Evolutionary conservation across 1,140 invertebrate genomes (phyloP).

Genomic region (Idris sp.): DNA sequence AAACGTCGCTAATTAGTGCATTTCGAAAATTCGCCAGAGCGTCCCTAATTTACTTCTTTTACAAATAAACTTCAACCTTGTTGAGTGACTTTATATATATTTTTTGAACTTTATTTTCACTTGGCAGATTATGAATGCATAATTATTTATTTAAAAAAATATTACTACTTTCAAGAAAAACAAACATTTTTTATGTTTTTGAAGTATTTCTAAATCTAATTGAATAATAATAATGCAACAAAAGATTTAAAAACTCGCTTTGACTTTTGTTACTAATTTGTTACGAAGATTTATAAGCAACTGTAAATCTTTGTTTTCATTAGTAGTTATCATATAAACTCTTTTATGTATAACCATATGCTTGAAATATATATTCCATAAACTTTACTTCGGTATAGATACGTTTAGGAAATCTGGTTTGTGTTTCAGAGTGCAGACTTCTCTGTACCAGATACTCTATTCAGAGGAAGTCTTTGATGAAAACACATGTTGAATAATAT

Average conservation of each 20-base stretch:
- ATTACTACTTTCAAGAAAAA: too few relatives aligned
- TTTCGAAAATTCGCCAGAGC: constrained; percentile 41
- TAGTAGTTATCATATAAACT: constrained; percentile 18
- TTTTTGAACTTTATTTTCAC: constrained; percentile 12
- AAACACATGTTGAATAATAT: constrained; percentile 36
- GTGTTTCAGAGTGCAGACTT: constrained; percentile 43
- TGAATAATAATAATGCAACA: too few relatives aligned
- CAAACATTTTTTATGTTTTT: too few relatives aligned
- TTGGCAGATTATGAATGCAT: constrained; percentile 3
- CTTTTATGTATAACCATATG: constrained; percentile 16
- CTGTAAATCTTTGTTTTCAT: too few relatives aligned
- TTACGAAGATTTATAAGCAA: too few relatives aligned
- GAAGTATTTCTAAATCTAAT: too few relatives aligned
- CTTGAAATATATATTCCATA: constrained; percentile 41
- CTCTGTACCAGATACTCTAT: constrained; percentile 26
- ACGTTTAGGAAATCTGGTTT: constrained; percentile 63
- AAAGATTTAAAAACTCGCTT: too few relatives aligned
- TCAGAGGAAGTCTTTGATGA: constrained; percentile 36
- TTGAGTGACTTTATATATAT: too few relatives aligned
- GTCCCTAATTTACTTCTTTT: constrained; percentile 50
- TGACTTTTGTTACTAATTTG: too few relatives aligned
- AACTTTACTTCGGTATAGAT: constrained; percentile 52
- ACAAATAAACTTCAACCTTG: constrained; percentile 39
- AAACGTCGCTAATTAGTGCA: constrained; percentile 49
- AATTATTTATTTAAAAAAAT: too few relatives aligned